phyloP scores from a whole-genome alignment of 1,140 invertebrate species.

The Scaptomyza montana region DNA sequence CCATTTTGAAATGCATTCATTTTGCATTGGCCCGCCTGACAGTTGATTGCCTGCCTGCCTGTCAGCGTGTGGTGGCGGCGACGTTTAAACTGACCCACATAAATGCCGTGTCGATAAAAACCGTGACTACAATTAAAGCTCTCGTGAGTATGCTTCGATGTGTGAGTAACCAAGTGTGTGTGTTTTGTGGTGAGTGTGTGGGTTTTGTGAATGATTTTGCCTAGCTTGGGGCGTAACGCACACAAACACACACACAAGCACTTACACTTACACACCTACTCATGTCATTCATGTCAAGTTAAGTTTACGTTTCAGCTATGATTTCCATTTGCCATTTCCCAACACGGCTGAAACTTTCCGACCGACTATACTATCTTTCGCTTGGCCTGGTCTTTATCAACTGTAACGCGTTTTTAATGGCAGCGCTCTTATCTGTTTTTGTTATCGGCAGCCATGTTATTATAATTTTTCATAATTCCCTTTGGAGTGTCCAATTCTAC shows the following conservation, averaged over 20 bases:
- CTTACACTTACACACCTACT: conserved; percentile 23
- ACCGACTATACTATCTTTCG: not conserved
- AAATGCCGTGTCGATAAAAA: conserved; percentile 43
- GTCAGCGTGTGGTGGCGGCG: conserved; percentile 54
- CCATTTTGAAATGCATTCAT: conserved; percentile 62
- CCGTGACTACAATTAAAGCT: conserved; percentile 38
- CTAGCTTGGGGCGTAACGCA: conserved; percentile 31
- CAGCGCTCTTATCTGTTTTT: conserved; percentile 69
- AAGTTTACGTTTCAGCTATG: conserved; percentile 51
- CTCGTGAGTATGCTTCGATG: conserved; percentile 13
- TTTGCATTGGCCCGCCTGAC: conserved; percentile 54
- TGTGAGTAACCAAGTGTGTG: not conserved
- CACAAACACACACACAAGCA: conserved; percentile 24
- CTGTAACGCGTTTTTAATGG: conserved; percentile 82
- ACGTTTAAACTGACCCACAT: conserved; percentile 68
- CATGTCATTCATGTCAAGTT: conserved; percentile 61
- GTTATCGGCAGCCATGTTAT: conserved; percentile 68
- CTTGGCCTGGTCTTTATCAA: conserved; percentile 56
- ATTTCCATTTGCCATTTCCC: conserved; percentile 33
- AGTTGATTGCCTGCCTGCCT: conserved; percentile 64
- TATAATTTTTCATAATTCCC: conserved; percentile 74
- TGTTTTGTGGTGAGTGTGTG: conserved; percentile 52
- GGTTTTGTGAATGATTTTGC: conserved; percentile 75
- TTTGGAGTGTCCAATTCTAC: conserved; percentile 29
- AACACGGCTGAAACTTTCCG: not conserved